phyloP scores from a whole-genome alignment of 2,113 vertebrate species.

The Labeo catla region DNA sequence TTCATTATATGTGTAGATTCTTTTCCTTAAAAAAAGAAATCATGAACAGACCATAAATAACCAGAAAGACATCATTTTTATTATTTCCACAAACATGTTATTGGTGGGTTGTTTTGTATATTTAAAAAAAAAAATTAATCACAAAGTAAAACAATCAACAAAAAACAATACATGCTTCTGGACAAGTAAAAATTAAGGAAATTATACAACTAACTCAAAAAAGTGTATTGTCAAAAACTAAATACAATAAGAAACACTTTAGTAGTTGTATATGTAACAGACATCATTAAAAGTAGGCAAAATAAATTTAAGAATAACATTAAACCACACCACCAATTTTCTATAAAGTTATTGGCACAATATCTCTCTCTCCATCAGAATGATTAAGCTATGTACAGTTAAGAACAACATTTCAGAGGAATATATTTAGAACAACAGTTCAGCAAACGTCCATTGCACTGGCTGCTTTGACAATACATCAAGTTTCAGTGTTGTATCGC shows the following conservation, averaged over 20 bases:
- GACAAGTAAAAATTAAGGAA: not conserved
- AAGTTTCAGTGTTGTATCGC: not conserved
- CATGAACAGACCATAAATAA: not conserved
- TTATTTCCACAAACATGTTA: constrained; percentile 16
- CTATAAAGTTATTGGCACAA: constrained; percentile 2
- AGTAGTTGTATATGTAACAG: not conserved
- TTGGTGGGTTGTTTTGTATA: not conserved
- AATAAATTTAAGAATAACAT: not conserved
- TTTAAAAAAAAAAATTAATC: constrained; percentile 19
- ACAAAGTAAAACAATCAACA: not conserved
- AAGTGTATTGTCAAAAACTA: not conserved
- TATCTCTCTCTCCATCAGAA: not conserved
- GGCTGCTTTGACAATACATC: not conserved
- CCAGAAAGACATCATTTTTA: not conserved
- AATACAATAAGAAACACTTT: constrained; percentile 16
- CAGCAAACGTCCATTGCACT: constrained; percentile 28
- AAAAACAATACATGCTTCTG: constrained; percentile 42
- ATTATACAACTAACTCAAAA: not conserved
- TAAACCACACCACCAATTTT: not conserved
- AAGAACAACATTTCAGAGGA: not conserved
- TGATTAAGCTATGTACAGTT: not conserved
- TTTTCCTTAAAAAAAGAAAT: not conserved
- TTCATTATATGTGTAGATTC: not conserved
- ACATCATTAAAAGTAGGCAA: not conserved
- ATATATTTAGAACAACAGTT: constrained; percentile 33